Evolutionary conservation across 2,888 invertebrate genomes (phyloP).

Genomic region (Xestia c-nigrum): DNA sequence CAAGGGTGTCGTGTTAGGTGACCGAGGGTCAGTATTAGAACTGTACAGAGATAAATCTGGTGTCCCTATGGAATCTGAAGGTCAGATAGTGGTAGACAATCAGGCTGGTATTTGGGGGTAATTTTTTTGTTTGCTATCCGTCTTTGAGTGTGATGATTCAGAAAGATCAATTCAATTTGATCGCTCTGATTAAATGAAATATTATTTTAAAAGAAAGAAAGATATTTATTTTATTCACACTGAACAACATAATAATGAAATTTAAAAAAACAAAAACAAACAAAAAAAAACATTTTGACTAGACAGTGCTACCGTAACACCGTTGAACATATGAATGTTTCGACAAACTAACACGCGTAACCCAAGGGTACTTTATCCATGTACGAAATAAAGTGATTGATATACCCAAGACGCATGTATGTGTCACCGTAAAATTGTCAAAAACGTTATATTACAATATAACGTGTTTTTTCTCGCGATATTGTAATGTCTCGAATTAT

Average conservation of each 20-base stretch:
- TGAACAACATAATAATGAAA: no score
- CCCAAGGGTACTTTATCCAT: no score
- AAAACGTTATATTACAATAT: no score
- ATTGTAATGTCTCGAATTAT: no score
- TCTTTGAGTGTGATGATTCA: not conserved
- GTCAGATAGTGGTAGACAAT: constrained; percentile 16
- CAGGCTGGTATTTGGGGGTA: not conserved
- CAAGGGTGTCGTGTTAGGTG: constrained; percentile 14
- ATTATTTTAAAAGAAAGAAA: no score
- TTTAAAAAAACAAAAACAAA: no score
- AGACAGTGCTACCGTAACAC: not conserved
- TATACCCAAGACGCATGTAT: constrained; percentile 3
- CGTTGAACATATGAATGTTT: not conserved
- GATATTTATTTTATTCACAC: no score
- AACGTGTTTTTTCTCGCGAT: no score
- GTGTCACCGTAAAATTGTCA: no score
- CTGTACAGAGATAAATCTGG: constrained; percentile 30
- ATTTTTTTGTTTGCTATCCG: not conserved
- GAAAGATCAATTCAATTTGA: not conserved
- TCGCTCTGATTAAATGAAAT: no score
- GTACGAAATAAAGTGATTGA: constrained; percentile 22
- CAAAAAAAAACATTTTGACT: not conserved
- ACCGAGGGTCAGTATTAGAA: constrained; percentile 25
- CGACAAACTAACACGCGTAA: not conserved
- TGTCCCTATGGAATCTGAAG: constrained; percentile 37